Conservation (phyloP, 2,113 vertebrate genomes). For the Malurus cyaneus region DNA sequence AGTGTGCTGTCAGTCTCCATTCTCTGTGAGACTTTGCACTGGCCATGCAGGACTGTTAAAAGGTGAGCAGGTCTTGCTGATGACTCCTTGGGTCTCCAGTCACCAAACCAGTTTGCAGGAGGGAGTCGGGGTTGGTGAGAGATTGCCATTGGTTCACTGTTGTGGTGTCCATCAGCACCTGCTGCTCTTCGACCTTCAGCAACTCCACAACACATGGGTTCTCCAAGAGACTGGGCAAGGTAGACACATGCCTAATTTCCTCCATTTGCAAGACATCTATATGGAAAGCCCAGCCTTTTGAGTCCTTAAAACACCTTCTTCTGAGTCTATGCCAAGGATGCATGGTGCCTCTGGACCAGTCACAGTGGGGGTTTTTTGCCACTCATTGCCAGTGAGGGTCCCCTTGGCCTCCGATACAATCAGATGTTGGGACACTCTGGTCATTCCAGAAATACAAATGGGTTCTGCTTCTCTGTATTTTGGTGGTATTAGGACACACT, state of each 20-base stretch:
- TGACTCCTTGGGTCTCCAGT: background rate
- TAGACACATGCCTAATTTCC: background rate
- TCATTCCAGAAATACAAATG: background rate
- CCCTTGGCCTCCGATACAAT: background rate
- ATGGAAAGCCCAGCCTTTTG: background rate
- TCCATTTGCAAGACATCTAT: background rate
- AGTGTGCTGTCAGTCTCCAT: background rate
- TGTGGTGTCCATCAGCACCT: accelerated
- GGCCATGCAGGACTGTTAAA: background rate
- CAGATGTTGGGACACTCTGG: accelerated
- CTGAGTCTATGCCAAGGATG: background rate
- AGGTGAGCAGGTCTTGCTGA: background rate
- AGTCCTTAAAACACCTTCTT: background rate
- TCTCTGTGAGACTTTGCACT: background rate
- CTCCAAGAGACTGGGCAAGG: background rate
- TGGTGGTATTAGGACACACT: background rate
- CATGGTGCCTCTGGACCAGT: background rate
- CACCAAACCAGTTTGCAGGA: background rate
- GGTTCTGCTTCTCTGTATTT: background rate
- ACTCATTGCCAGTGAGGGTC: background rate
- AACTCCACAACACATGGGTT: background rate
- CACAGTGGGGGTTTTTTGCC: background rate
- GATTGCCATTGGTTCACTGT: accelerated
- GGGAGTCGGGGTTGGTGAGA: background rate
- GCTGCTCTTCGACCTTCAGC: background rate